Base-by-base conservation (phyloP, 2,113 vertebrate species). In the Rhineura floridana region DNA sequence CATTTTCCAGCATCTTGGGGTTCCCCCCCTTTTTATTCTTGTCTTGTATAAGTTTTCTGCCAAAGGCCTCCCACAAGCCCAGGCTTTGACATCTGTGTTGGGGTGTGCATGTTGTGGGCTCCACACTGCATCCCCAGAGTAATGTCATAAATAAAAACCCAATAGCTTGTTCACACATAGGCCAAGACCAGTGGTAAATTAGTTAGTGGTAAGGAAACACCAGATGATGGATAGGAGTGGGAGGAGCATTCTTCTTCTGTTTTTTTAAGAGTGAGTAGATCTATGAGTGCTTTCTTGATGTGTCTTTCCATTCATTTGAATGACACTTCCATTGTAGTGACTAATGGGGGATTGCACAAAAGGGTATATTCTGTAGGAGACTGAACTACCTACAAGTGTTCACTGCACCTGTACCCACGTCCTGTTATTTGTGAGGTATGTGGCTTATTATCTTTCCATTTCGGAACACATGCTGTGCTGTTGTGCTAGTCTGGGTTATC, bases 381-480 rank as follows among this genome's bases (percentile, higher is more conserved):
- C 78, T 83, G 78, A 75, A 79, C 25, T 11, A 5, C 77, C 52
- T 86, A 23, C 5, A 25, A 84, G 82, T 42, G 25, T 3, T 39
- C 11, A 6, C 36, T 85, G 85, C 59, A 85, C 91, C 1, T 33
- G 65, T 4, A 63, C 6, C 87, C 89, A 69, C 55, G 83, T 88
- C 92, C 91, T 93, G 83, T 90, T 94, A 81, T 90, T 94, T 88
- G 78, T 81, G 67, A 76, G 48, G 81, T 79, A 4, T 30, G 11
- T 63, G 62, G 52, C 33, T 73, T 70, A n/a, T 13, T 17, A n/a
- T 42, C 75, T 88, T 79, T 89, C 91, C 62, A 6, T 2, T 52
- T 83, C 78, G n/a, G 33, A 73, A 36, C 52, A 69, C 13, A 39
- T 62, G 19, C 0, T 25, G 3, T 86, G 44, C 46, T 79, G 6